Evolutionary conservation across 2,888 invertebrate species (phyloP).

Genomic region (Campoplex capitator): DNA sequence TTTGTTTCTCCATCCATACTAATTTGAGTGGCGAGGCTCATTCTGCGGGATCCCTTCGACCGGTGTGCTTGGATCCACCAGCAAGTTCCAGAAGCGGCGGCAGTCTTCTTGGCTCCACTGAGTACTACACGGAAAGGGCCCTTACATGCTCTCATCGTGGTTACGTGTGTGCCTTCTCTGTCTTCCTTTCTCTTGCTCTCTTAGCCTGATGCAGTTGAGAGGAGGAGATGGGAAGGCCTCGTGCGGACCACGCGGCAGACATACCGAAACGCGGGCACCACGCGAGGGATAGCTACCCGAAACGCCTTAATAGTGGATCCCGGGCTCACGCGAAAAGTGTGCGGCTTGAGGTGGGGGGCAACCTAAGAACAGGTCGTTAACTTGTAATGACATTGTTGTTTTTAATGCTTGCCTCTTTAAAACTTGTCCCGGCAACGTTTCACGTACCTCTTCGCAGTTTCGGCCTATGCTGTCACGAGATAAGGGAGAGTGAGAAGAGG

Average conservation of each 20-base stretch:
- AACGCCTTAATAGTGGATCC: slow-evolving; percentile 68
- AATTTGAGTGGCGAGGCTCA: slow-evolving; percentile 79
- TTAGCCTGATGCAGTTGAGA: not conserved
- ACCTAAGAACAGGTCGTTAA: slow-evolving; percentile 81
- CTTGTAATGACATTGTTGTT: slow-evolving; percentile 83
- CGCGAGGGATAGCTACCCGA: slow-evolving; percentile 65
- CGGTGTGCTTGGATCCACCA: slow-evolving; percentile 79
- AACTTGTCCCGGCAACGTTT: slow-evolving; percentile 84
- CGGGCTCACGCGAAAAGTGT: slow-evolving; percentile 73
- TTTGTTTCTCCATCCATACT: slow-evolving; percentile 83
- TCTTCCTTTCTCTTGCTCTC: not conserved
- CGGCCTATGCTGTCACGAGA: not conserved
- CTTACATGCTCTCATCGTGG: slow-evolving; percentile 82
- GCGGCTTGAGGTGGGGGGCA: slow-evolving; percentile 63
- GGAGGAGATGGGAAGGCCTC: slow-evolving; percentile 39
- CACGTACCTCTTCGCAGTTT: not conserved
- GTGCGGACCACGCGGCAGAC: slow-evolving; percentile 71
- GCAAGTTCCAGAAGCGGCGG: slow-evolving; percentile 73
- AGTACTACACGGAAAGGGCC: slow-evolving; percentile 60
- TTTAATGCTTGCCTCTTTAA: slow-evolving; percentile 82
- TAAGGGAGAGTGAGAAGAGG: not conserved
- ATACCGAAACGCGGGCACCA: slow-evolving; percentile 73
- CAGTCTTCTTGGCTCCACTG: slow-evolving; percentile 56
- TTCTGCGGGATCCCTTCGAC: slow-evolving; percentile 70
- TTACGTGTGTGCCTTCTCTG: slow-evolving; percentile 74